A percentile compares a stretch with the other conserved stretches of the same genome.
Conservation (phyloP, 1,140 invertebrate species). For the Oncopodura yosiiana region DNA sequence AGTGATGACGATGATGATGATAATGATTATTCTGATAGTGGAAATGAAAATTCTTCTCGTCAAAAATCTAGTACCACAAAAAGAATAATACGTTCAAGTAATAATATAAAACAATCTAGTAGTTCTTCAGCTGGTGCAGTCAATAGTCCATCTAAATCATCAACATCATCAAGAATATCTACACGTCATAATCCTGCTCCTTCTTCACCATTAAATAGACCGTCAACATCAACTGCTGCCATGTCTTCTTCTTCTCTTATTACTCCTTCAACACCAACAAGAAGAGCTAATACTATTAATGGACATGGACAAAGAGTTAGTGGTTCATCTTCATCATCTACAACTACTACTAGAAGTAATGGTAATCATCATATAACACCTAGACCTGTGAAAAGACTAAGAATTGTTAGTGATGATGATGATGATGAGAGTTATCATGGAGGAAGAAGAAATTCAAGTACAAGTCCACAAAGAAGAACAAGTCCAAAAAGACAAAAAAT, state of each 20-base stretch:
- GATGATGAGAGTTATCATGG: background rate
- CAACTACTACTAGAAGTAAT: no score
- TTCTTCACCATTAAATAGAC: no score
- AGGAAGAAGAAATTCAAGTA: slow-evolving; percentile 5
- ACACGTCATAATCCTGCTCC: no score
- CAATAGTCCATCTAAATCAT: background rate
- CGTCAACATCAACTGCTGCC: no score
- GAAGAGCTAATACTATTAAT: no score
- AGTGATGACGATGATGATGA: background rate
- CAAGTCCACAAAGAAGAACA: background rate
- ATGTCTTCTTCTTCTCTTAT: no score
- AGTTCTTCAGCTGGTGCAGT: background rate
- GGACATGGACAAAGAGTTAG: no score
- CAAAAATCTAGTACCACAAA: background rate
- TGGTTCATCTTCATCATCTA: no score
- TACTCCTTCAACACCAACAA: no score
- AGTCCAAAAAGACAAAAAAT: background rate
- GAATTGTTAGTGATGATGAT: background rate
- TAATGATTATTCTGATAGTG: background rate
- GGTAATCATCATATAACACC: background rate
- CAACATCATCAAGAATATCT: background rate
- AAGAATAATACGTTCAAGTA: background rate
- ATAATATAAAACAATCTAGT: background rate
- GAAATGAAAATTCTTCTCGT: background rate
- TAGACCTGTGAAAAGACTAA: background rate